phyloP scores from a whole-genome alignment of 2,888 invertebrate genomes.

The Poecilobothrus nobilitatus region DNA sequence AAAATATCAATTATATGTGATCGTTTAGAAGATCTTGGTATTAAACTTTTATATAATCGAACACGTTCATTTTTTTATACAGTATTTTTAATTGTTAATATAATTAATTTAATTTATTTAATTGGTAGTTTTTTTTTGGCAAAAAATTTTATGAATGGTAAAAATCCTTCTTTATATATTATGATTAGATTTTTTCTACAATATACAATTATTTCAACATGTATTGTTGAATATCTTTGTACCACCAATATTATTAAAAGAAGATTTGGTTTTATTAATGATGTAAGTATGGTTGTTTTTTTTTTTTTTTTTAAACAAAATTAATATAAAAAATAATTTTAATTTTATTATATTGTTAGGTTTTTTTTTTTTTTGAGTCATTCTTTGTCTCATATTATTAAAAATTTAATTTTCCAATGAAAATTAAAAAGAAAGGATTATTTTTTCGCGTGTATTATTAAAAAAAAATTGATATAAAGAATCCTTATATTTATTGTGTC shows the following conservation, averaged over 20 bases:
- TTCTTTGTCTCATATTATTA: too few species aligned
- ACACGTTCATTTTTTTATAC: slow-evolving; percentile 36
- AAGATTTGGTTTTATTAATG: slow-evolving; percentile 37
- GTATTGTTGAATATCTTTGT: slow-evolving; percentile 38
- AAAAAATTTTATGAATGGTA: slow-evolving; percentile 27
- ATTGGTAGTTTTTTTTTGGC: slow-evolving; percentile 36
- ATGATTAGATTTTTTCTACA: slow-evolving; percentile 39
- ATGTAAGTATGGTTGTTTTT: slow-evolving; percentile 36
- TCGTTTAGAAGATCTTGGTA: slow-evolving; percentile 35
- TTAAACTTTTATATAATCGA: slow-evolving; percentile 37
- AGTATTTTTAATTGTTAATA: slow-evolving; percentile 31
- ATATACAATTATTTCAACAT: slow-evolving; percentile 36
- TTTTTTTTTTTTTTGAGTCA: too few species aligned
- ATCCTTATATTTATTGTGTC: too few species aligned
- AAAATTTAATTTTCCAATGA: too few species aligned
- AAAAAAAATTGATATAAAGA: too few species aligned
- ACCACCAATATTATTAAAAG: slow-evolving; percentile 36
- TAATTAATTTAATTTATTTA: slow-evolving; percentile 35
- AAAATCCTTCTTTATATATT: slow-evolving; percentile 35
- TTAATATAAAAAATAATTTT: neutral
- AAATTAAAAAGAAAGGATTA: too few species aligned
- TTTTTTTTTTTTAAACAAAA: too few species aligned
- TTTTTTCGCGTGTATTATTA: too few species aligned
- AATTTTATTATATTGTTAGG: too few species aligned
- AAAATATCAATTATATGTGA: slow-evolving; percentile 34